Evolutionary conservation across 2,797 vertebrate species (phyloP).

Genomic region (Aotus griseimembra): DNA sequence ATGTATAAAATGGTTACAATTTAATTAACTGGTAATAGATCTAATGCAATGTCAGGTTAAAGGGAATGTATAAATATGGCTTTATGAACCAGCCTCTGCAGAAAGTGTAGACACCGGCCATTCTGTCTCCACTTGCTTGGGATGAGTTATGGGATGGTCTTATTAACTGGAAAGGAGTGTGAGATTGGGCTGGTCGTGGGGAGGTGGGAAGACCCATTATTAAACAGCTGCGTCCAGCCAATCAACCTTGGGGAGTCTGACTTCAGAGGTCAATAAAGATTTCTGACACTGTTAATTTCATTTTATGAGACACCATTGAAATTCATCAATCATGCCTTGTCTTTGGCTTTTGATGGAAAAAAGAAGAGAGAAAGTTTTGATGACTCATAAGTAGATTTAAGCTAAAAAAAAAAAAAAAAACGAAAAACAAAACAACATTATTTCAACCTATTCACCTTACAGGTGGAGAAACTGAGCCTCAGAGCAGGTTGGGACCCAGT

Average conservation of each 20-base stretch:
- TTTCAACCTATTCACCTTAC: neutral
- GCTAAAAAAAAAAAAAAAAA: neutral
- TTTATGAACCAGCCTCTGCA: conserved; percentile 54
- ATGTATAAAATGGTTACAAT: neutral
- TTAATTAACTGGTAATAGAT: conserved; percentile 73
- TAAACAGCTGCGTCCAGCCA: conserved; percentile 5
- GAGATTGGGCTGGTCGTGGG: neutral
- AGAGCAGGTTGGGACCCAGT: neutral
- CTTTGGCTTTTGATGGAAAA: neutral
- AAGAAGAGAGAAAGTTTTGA: conserved; percentile 47
- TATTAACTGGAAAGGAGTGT: neutral
- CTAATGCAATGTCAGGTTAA: conserved; percentile 36
- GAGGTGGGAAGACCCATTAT: neutral
- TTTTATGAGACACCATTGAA: conserved; percentile 25
- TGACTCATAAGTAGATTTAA: neutral
- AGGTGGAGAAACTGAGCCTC: neutral
- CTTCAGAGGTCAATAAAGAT: conserved; percentile 43
- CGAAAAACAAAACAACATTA: neutral
- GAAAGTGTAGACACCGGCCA: neutral
- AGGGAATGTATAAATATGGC: conserved; percentile 43
- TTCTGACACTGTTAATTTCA: neutral
- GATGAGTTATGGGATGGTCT: neutral
- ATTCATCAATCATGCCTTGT: neutral
- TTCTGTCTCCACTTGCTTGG: neutral
- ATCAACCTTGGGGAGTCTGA: conserved; percentile 27